Percentiles rank a stretch among this genome's conserved stretches.
These are phyloP conservation scores for Speoplatyrhinus poulsoni DNA, from an alignment of 2,113 vertebrate species.

Conservation along the genomic window DNA sequence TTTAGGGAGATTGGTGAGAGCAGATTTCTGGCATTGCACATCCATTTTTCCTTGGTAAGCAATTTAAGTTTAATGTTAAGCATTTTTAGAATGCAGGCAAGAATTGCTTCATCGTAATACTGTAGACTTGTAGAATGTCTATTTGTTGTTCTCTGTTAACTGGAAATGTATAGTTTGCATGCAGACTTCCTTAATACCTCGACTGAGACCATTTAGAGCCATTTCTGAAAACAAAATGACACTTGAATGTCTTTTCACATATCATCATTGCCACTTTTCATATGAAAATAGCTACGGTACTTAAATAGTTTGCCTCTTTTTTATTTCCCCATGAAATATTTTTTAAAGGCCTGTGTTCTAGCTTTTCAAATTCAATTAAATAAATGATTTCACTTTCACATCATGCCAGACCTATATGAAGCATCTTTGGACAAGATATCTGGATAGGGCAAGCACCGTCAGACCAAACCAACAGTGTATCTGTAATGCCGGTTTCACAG, in stretches of 20 bases:
- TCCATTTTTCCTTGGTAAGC: conserved; percentile 7
- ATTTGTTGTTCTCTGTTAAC: conserved; percentile 39
- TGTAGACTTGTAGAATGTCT: conserved; percentile 25
- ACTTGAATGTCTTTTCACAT: not conserved
- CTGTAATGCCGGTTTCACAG: too few relatives aligned
- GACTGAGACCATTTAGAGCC: conserved; percentile 44
- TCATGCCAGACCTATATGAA: too few relatives aligned
- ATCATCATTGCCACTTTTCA: too few relatives aligned
- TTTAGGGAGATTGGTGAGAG: conserved; percentile 22
- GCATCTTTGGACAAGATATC: too few relatives aligned
- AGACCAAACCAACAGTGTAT: too few relatives aligned
- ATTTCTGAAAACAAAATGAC: not conserved
- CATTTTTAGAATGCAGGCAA: conserved; percentile 14
- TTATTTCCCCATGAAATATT: too few relatives aligned
- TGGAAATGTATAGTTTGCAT: conserved; percentile 46
- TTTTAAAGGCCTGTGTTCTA: too few relatives aligned
- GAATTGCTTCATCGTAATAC: conserved; percentile 26
- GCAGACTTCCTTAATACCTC: conserved; percentile 54
- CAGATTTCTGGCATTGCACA: conserved; percentile 29
- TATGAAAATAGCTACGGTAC: not conserved
- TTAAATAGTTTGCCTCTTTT: not conserved
- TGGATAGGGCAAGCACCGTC: too few relatives aligned
- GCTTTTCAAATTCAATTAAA: too few relatives aligned
- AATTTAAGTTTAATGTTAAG: conserved; percentile 3
- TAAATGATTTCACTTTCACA: too few relatives aligned